Percentiles rank a stretch among this genome's conserved stretches.
These are phyloP conservation scores for Drosophila saltans DNA, from an alignment of 1,140 invertebrate genomes.

Conservation along the genomic window DNA sequence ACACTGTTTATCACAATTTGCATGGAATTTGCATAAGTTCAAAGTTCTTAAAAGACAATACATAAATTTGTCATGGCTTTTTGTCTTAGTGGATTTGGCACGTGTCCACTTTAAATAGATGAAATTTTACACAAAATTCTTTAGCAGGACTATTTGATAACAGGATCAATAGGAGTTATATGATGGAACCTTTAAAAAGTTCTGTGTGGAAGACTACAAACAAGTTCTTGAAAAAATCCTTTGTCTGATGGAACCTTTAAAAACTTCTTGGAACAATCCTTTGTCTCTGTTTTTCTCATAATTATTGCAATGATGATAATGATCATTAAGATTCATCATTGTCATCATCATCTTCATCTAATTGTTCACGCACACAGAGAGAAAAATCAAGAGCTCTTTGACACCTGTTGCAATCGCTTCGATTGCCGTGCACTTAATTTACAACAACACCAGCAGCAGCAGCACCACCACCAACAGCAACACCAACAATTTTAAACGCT, in stretches of 20 bases:
- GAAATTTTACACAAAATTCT: too few species aligned
- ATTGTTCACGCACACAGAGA: slow-evolving; percentile 33
- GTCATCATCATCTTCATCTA: slow-evolving; percentile 10
- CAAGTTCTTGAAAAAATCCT: too few species aligned
- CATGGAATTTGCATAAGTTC: slow-evolving; percentile 41
- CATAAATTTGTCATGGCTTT: too few species aligned
- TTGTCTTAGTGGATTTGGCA: too few species aligned
- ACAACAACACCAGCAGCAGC: slow-evolving; percentile 38
- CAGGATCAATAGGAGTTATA: too few species aligned
- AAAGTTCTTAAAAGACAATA: slow-evolving; percentile 18
- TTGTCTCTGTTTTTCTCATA: slow-evolving; percentile 8
- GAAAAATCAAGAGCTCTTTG: slow-evolving; percentile 36
- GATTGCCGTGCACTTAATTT: slow-evolving; percentile 73
- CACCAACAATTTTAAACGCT: slow-evolving; percentile 61
- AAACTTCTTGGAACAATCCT: not conserved
- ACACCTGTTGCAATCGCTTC: slow-evolving; percentile 72
- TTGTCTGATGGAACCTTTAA: too few species aligned
- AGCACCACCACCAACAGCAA: slow-evolving; percentile 19
- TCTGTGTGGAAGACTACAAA: too few species aligned
- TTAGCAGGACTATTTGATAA: too few species aligned
- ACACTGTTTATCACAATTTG: slow-evolving; percentile 23
- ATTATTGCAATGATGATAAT: not conserved
- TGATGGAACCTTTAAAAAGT: too few species aligned
- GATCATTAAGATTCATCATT: not conserved
- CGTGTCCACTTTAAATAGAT: too few species aligned